phyloP scores from a whole-genome alignment of 2,797 vertebrate genomes.

The Urosaurus nigricauda region DNA sequence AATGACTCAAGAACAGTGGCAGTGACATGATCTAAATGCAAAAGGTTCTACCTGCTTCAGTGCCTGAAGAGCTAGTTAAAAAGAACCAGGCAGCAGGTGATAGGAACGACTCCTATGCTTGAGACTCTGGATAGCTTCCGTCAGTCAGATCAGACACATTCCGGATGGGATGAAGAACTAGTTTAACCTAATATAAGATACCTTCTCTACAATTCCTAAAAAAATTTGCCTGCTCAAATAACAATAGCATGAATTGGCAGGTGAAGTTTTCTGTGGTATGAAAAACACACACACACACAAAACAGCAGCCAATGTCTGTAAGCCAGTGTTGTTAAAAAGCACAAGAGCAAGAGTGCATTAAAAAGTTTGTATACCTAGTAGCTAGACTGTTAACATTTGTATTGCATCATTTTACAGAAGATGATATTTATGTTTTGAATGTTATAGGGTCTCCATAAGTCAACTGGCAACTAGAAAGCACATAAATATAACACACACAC shows the following conservation, averaged over 20 bases:
- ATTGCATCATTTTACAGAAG: slow-evolving; percentile 42
- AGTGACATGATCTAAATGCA: too few relatives aligned
- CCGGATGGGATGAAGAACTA: background rate
- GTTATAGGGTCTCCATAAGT: too few relatives aligned
- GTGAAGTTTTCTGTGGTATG: background rate
- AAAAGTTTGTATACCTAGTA: background rate
- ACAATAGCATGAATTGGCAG: background rate
- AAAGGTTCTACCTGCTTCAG: background rate
- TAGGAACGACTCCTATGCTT: background rate
- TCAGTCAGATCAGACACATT: background rate
- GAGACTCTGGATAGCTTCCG: background rate
- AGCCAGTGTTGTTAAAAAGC: background rate
- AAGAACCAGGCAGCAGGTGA: background rate
- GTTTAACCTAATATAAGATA: background rate
- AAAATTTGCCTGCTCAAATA: background rate
- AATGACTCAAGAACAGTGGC: background rate
- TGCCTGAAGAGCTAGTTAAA: background rate
- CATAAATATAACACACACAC: too few relatives aligned
- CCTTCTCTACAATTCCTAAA: background rate
- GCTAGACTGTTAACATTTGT: background rate
- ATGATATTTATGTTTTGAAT: too few relatives aligned
- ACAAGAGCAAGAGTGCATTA: background rate
- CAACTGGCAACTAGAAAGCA: too few relatives aligned
- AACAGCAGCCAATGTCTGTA: background rate
- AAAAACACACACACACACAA: too few relatives aligned